phyloP scores from a whole-genome alignment of 2,888 invertebrate genomes.

The Hirtodrosophila histrioides region DNA sequence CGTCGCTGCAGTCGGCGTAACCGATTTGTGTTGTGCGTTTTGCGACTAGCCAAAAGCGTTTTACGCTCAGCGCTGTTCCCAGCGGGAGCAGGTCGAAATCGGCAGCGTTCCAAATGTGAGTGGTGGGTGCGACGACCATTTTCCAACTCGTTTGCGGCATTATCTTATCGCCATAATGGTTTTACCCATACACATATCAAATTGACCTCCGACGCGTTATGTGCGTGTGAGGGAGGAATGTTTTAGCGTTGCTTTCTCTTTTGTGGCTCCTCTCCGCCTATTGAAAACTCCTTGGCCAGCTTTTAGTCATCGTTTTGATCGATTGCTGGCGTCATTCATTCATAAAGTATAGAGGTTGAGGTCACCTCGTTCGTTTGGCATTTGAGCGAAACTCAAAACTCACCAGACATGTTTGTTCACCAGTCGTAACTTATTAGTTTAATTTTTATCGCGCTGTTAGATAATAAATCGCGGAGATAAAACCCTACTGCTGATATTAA shows the following conservation, averaged over 20 bases:
- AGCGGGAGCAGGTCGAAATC: constrained; percentile 9
- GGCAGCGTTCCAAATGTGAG: constrained; percentile 15
- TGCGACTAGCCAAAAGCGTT: constrained; percentile 38
- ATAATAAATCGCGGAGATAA: constrained; percentile 64
- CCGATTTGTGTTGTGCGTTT: constrained; percentile 20
- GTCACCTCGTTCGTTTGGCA: constrained; percentile 6
- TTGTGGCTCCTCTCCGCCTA: constrained; percentile 22
- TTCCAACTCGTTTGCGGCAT: constrained; percentile 37
- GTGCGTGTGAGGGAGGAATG: constrained; percentile 2
- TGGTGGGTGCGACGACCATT: constrained; percentile 71
- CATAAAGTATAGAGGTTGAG: constrained; percentile 34
- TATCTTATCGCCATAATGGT: constrained; percentile 56
- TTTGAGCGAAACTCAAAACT: constrained; percentile 34
- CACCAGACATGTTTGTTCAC: constrained; percentile 65
- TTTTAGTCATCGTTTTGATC: constrained; percentile 35
- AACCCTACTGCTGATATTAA: constrained; percentile 21
- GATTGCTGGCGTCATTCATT: constrained; percentile 50
- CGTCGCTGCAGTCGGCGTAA: constrained; percentile 7
- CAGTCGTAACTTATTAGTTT: constrained; percentile 16
- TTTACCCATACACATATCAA: constrained; percentile 13
- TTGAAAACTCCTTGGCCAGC: constrained; percentile 22
- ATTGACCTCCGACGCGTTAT: constrained; percentile 50
- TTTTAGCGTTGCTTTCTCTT: constrained; percentile 10
- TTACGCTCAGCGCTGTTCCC: constrained; percentile 7
- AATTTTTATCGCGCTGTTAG: constrained; percentile 61